Evolutionary conservation across 2,888 invertebrate species (phyloP).

Genomic region (Agonum fuliginosum): DNA sequence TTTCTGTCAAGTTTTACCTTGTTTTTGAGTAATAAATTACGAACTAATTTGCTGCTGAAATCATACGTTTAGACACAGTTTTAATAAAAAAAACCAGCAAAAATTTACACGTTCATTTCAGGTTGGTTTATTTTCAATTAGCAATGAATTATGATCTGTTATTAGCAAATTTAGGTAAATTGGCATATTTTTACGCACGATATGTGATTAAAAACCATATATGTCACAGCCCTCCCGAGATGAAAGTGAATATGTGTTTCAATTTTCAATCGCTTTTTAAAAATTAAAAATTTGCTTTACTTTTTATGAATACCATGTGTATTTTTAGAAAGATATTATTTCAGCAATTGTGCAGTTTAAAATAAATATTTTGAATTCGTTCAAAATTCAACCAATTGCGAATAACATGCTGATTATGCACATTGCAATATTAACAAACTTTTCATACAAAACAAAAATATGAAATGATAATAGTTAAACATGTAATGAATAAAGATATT

Average conservation of each 20-base stretch:
- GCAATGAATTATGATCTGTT: constrained; percentile 20
- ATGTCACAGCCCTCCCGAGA: constrained; percentile 2
- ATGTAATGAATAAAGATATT: too few relatives aligned
- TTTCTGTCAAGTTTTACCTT: background rate
- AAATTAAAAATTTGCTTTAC: background rate
- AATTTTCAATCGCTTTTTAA: constrained; percentile 7
- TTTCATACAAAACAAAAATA: too few relatives aligned
- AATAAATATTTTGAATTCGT: too few relatives aligned
- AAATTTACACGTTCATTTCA: background rate
- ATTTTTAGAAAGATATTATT: too few relatives aligned
- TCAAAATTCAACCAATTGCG: too few relatives aligned
- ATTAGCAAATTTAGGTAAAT: constrained; percentile 25
- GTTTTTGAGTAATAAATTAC: background rate
- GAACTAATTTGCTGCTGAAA: background rate
- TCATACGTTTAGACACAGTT: background rate
- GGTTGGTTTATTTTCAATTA: constrained; percentile 38
- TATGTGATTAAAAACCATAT: constrained; percentile 21
- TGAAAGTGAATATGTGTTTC: constrained; percentile 32
- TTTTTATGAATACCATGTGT: too few relatives aligned
- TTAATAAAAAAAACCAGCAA: background rate
- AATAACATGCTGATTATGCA: too few relatives aligned
- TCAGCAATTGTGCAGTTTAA: too few relatives aligned
- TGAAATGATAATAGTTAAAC: too few relatives aligned
- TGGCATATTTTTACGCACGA: constrained; percentile 39
- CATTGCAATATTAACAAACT: too few relatives aligned